These are phyloP conservation scores for Esox lucius DNA, from an alignment of 2,797 vertebrate species.

Conservation along the genomic window DNA sequence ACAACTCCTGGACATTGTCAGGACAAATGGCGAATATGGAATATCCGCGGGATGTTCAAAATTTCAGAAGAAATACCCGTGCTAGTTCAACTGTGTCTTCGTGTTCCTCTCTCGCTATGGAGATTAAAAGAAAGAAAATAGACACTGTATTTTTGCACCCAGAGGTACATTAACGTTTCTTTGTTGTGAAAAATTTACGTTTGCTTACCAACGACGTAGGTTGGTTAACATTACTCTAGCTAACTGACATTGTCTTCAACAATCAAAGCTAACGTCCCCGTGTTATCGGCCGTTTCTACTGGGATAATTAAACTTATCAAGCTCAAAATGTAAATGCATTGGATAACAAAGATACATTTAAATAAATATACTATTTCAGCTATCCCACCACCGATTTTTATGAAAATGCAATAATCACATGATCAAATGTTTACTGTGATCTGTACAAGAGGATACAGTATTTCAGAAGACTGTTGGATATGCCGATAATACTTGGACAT, in stretches of 20 bases:
- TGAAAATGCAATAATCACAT: no score
- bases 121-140: constrained; percentile 79
- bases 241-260: not conserved
- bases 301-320: no score
- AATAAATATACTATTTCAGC: constrained; percentile 41
- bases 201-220: not conserved
- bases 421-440: no score
- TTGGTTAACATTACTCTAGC: not conserved
- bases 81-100: constrained; percentile 52
- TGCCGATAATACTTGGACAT: no score
- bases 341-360: no score
- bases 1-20: constrained; percentile 18
- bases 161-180: constrained; percentile 60
- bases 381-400: not conserved
- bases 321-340: no score
- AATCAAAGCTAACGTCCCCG: not conserved
- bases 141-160: constrained; percentile 63
- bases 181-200: not conserved
- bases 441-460: no score
- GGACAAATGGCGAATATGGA: constrained; percentile 59
- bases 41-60: constrained; percentile 76
- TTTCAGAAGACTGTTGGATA: no score
- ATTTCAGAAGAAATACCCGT: constrained; percentile 53
- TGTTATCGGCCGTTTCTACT: not conserved
- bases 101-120: constrained; percentile 76